A percentile compares a stretch with the other conserved stretches of the same genome.
phyloP scores from a whole-genome alignment of 2,797 vertebrate species.

The Chaetophractus vellerosus region DNA sequence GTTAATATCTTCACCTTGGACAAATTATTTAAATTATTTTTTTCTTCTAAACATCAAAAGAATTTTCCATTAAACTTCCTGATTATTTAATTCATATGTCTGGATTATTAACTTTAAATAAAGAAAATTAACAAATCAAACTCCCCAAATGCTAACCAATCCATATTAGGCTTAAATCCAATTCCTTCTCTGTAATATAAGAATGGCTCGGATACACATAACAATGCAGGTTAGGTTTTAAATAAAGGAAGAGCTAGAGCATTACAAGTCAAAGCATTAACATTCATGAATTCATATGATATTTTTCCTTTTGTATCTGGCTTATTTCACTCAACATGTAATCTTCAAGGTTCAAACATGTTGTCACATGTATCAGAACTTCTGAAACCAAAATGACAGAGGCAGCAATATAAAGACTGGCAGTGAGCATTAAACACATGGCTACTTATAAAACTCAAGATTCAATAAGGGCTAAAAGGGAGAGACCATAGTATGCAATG shows the following conservation, averaged over 20 bases:
- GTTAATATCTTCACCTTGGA: constrained; percentile 16
- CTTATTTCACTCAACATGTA: too few species aligned
- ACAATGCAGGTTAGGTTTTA: not conserved
- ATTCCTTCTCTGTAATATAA: constrained; percentile 26
- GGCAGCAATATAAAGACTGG: too few species aligned
- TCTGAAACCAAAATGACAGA: too few species aligned
- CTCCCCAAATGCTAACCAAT: not conserved
- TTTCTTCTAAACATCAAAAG: constrained; percentile 11
- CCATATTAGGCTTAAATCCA: not conserved
- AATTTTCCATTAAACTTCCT: not conserved
- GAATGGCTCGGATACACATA: not conserved
- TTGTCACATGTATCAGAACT: too few species aligned
- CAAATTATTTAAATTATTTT: constrained; percentile 9
- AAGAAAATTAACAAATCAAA: not conserved
- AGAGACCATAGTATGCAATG: too few species aligned
- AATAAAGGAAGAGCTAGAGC: not conserved
- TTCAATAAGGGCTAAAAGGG: too few species aligned
- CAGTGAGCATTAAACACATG: too few species aligned
- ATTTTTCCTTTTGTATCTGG: too few species aligned
- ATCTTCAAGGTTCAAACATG: too few species aligned
- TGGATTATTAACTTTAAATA: constrained; percentile 19
- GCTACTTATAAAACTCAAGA: too few species aligned
- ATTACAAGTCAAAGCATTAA: constrained; percentile 21
- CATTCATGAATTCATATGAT: not conserved
- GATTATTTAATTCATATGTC: not conserved